Evolutionary conservation across 2,797 vertebrate genomes (phyloP), one percentile per base, ranked within the genome.

Genomic region (Rhinatrema bivittatum): DNA sequence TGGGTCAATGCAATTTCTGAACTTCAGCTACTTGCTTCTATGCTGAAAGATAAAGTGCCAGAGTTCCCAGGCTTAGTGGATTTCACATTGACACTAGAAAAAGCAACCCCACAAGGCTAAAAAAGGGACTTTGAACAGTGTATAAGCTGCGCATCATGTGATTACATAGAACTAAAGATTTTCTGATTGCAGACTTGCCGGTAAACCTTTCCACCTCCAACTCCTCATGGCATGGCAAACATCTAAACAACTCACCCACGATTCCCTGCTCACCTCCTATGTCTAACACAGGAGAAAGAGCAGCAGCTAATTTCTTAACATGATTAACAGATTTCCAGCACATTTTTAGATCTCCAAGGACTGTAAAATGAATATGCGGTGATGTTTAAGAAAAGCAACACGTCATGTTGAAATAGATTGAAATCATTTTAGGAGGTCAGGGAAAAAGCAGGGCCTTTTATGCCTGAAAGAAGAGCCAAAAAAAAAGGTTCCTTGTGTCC

Each of bases 1-100:
- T 60, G 45, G 46, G 53, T 60, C 41, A 50, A 1, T 49, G 45
- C 38, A 46, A 45, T 43, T 47, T 59, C 47, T 68, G 46, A 34
- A 37, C 31, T 56, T 52, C 39, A 20, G 40, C 32, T 46, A 48
- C 27, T 55, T 50, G 26, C 29, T 41, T 50, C 38, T 47, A 19
- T 3, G 2, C 41, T 45, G 37, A 56, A 42, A 30, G 6, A 38
- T 50, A 29, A 38, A 31, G 9, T 5, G 11, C 16, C 12, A 9
- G 14, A n/a, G 32, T 59, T 39, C 21, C 25, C 6, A 29, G 0
- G 25, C 19, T 5, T 19, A 42, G 32, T 17, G 4, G 4, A 29
- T 46, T 53, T 42, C 19, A 32, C 15, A 49, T 25, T 29, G 39
- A 25, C n/a, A 14, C n/a, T 17, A 17, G 9, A 9, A 37, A 53